Conservation (phyloP, 2,113 vertebrate genomes). For the Parotia lawesii region DNA sequence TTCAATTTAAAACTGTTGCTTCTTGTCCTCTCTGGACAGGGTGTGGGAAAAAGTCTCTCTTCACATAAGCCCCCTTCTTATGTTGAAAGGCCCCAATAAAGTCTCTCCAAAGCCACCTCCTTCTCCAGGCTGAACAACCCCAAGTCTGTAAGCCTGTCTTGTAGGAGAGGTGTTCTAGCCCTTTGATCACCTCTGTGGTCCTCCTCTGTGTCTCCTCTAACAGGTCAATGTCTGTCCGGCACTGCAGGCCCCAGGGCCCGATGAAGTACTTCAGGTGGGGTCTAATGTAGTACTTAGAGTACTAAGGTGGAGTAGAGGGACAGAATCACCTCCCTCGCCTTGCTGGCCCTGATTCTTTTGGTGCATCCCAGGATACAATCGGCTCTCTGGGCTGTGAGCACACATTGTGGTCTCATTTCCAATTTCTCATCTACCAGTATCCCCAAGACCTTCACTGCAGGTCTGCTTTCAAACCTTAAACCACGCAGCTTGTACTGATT, state of each 20-base stretch:
- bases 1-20: not conserved
- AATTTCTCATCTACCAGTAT: fast-evolving
- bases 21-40: not conserved
- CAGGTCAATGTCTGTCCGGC: not conserved
- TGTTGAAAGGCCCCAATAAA: not conserved
- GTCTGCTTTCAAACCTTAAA: not conserved
- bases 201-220: not conserved
- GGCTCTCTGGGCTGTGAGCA: not conserved
- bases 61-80: not conserved
- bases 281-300: no score
- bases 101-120: not conserved
- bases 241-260: not conserved
- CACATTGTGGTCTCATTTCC: fast-evolving
- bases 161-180: not conserved
- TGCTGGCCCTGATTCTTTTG: not conserved
- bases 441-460: not conserved
- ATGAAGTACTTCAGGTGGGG: not conserved
- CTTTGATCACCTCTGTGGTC: not conserved
- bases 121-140: not conserved
- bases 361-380: fast-evolving
- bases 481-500: not conserved
- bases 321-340: fast-evolving
- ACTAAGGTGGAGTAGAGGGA: not conserved
- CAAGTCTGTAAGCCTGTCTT: not conserved
- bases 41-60: not conserved